Evolutionary conservation across 2,797 vertebrate species (phyloP), one percentile per base, ranked within the genome.

Genomic region (Synanceia verrucosa): DNA sequence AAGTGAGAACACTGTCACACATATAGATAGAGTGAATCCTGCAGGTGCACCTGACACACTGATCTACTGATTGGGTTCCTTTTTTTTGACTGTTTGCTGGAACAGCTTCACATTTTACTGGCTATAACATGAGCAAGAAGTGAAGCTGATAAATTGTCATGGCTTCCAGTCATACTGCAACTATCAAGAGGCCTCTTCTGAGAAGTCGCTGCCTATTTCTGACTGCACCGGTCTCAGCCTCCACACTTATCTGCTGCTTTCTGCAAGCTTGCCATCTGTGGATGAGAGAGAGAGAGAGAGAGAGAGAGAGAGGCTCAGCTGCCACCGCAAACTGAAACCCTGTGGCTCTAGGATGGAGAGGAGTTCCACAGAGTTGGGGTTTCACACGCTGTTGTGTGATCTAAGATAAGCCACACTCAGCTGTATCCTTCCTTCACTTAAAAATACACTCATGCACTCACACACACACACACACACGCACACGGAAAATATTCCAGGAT

Each of bases 261-360:
- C 76, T 75, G 84, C 86, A 76, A 83, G 78, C 81, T 84, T 37
- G 77, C 77, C 44, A 65, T 79, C 76, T 73, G 77, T 84, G 81
- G 70, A 88, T 83, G 18, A 41, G 39, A 57, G 29, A 58, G 65
- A 76, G 65, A 79, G 75, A 63, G 56, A 69, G 63, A 81, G 63
- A 75, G 34, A 60, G 73, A 71, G 73, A 71, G 55, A 19, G 56
- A 69, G 74, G 24, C 84, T 91, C 87, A 91, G 87, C 87, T 84
- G 87, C 88, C 77, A 90, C 91, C 92, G 74, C 92, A 88, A 93
- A 93, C 92, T 88, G 91, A 92, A 92, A 89, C 84, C 81, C 75
- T 87, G 90, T 65, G 90, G 92, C 82, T 90, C 80, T n/a, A 68
- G 90, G 82, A 91, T 88, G 31, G 70, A 82, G 83, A 89, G 88